Evolutionary conservation across 2,113 vertebrate species (phyloP).

Genomic region (Crypturellus undulatus): DNA sequence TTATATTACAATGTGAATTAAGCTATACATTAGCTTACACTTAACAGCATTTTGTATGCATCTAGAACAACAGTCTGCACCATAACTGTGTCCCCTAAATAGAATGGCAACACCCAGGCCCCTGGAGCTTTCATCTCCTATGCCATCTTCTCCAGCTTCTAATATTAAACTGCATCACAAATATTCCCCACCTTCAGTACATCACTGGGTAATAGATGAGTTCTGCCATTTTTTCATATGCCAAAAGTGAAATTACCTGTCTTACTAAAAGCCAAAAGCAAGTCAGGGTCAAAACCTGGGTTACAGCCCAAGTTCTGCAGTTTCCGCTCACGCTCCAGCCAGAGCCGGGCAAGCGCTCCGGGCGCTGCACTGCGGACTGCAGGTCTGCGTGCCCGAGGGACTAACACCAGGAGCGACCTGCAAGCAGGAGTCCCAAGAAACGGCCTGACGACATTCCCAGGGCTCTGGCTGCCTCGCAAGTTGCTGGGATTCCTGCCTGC

Average conservation of each 20-base stretch:
- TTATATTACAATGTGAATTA: background rate
- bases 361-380: fast-evolving
- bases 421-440: fast-evolving
- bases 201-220: background rate
- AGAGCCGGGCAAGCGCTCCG: fast-evolving
- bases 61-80: fast-evolving
- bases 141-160: fast-evolving
- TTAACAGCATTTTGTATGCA: background rate
- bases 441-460: background rate
- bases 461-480: background rate
- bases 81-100: background rate
- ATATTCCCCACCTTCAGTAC: fast-evolving
- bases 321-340: fast-evolving
- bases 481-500: background rate
- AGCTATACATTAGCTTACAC: background rate
- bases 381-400: background rate
- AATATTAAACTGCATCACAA: background rate
- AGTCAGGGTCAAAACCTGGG: background rate
- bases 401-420: fast-evolving
- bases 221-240: background rate
- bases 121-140: background rate
- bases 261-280: background rate
- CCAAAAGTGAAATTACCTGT: fast-evolving
- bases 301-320: background rate
- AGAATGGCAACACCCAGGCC: fast-evolving